Conservation (phyloP, 2,113 vertebrate genomes). For the Perccottus glenii region DNA sequence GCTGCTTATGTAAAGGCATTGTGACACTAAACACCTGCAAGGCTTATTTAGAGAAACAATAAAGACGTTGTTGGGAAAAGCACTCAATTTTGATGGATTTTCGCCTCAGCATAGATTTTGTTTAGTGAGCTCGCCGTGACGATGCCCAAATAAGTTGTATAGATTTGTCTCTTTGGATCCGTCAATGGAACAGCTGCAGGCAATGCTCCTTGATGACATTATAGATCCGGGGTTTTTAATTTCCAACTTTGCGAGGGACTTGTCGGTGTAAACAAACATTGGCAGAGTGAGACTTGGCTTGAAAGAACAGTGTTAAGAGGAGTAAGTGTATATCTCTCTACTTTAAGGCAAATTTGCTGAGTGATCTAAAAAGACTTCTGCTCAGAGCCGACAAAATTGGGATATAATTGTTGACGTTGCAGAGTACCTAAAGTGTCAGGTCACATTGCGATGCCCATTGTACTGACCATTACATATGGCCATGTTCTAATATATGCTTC, state of each 20-base stretch:
- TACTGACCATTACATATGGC: too few species aligned
- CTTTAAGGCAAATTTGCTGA: slow-evolving; percentile 34
- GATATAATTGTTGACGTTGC: slow-evolving; percentile 9
- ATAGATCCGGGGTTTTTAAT: slow-evolving; percentile 39
- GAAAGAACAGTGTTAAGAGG: slow-evolving; percentile 15
- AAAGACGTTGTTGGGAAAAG: neutral
- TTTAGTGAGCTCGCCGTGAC: slow-evolving; percentile 1
- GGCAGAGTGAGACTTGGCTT: slow-evolving; percentile 31
- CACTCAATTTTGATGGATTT: slow-evolving; percentile 1
- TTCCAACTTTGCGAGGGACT: slow-evolving; percentile 26
- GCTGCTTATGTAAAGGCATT: neutral
- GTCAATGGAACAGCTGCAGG: slow-evolving; percentile 27
- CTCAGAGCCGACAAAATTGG: slow-evolving; percentile 39
- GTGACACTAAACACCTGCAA: neutral
- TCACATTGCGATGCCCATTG: too few species aligned
- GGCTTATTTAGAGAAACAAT: slow-evolving; percentile 13
- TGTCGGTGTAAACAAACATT: slow-evolving; percentile 52
- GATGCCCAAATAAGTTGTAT: slow-evolving; percentile 13
- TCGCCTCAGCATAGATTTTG: neutral
- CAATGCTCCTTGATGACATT: slow-evolving; percentile 32
- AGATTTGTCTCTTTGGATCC: slow-evolving; percentile 7
- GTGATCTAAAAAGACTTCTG: slow-evolving; percentile 23
- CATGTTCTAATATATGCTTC: too few species aligned
- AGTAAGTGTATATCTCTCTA: neutral
- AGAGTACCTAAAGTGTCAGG: neutral